These are phyloP conservation scores for Magallana ariakensis DNA, from an alignment of 1,140 invertebrate species.

Conservation along the genomic window DNA sequence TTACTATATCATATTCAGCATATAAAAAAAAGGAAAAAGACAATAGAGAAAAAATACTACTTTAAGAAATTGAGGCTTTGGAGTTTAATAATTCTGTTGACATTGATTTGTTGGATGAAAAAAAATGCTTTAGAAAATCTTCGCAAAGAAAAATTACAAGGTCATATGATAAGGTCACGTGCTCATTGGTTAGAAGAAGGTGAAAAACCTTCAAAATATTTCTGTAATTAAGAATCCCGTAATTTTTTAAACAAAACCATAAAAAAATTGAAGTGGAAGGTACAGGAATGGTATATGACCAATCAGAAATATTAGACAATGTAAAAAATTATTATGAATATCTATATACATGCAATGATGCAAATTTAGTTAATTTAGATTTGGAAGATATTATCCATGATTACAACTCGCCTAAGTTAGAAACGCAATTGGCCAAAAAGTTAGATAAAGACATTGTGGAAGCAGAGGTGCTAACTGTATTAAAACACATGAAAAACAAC, in stretches of 20 bases:
- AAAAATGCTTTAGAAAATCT: slow-evolving; percentile 47
- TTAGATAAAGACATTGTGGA: not conserved
- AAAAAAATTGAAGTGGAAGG: slow-evolving; percentile 12
- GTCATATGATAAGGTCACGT: slow-evolving; percentile 28
- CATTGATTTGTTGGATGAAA: slow-evolving; percentile 5
- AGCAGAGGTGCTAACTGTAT: not conserved
- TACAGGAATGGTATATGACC: not conserved
- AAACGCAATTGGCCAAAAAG: not conserved
- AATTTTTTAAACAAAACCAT: slow-evolving; percentile 54
- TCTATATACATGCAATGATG: not conserved
- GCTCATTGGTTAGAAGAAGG: slow-evolving; percentile 52
- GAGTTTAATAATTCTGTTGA: not conserved
- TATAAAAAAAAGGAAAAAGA: slow-evolving; percentile 11
- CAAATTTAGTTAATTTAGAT: slow-evolving; percentile 4
- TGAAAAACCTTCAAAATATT: slow-evolving; percentile 58
- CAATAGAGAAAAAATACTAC: not conserved
- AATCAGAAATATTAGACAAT: not conserved
- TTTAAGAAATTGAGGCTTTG: not conserved
- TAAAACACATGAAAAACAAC: slow-evolving; percentile 36
- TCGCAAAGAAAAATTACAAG: slow-evolving; percentile 34
- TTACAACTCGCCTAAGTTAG: not conserved
- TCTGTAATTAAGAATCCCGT: slow-evolving; percentile 46
- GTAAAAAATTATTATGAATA: not conserved
- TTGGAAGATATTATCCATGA: not conserved
- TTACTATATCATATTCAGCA: not conserved